Conservation (phyloP, 2,888 invertebrate species). For the Chymomyza procnemis region DNA sequence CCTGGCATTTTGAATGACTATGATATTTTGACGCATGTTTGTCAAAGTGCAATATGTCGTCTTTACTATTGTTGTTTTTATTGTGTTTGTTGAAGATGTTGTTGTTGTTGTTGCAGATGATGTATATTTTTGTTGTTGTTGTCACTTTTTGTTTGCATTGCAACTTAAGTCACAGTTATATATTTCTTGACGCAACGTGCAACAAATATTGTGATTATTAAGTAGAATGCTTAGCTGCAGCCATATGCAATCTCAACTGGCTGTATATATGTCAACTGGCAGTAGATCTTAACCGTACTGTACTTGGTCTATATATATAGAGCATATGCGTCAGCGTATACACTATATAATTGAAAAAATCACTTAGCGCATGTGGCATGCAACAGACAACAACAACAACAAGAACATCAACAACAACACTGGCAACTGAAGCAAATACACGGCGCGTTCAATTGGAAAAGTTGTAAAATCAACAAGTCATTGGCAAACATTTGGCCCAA, state of each 20-base stretch:
- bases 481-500: constrained; percentile 44
- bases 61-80: background rate
- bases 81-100: background rate
- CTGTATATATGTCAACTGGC: too few relatives aligned
- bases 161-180: constrained; percentile 14
- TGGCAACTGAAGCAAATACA: constrained; percentile 4
- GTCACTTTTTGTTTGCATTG: constrained; percentile 32
- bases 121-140: background rate
- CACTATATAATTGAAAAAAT: background rate
- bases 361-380: background rate
- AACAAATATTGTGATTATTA: constrained; percentile 23
- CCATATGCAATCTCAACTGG: background rate
- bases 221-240: constrained; percentile 14
- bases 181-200: constrained; percentile 20
- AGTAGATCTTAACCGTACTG: background rate
- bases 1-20: background rate
- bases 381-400: background rate
- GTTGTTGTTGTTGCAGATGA: background rate
- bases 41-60: constrained; percentile 41
- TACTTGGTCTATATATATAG: too few relatives aligned
- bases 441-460: constrained; percentile 55
- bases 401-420: background rate
- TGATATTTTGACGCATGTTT: constrained; percentile 44
- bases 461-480: constrained; percentile 70
- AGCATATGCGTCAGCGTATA: background rate